phyloP scores from a whole-genome alignment of 2,797 vertebrate species.

The Phylloscopus collybita region DNA sequence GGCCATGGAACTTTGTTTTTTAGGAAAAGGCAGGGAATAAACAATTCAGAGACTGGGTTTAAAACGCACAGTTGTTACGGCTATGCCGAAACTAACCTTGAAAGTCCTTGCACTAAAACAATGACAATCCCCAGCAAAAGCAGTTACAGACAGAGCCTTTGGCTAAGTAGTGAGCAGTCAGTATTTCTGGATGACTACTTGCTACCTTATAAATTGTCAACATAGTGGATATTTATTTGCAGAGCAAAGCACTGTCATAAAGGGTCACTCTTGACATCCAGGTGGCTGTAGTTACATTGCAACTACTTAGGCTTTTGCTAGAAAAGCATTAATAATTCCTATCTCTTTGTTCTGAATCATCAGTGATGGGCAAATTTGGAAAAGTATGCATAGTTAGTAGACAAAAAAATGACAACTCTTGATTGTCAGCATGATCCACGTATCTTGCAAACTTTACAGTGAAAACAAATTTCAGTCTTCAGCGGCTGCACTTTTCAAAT shows the following conservation, averaged over 20 bases:
- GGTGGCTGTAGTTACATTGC: background rate
- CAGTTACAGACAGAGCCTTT: background rate
- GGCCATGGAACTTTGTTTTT: background rate
- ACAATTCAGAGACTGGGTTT: background rate
- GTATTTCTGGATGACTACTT: conserved; percentile 22
- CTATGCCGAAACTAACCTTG: background rate
- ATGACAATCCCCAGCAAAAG: background rate
- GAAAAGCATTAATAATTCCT: background rate
- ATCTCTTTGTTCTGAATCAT: background rate
- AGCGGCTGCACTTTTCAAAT: background rate
- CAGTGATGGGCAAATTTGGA: background rate
- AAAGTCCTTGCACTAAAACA: background rate
- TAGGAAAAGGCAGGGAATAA: background rate
- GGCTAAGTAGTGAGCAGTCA: background rate
- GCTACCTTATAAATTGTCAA: background rate
- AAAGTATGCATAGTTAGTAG: background rate
- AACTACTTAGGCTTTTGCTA: background rate
- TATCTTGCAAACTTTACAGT: background rate
- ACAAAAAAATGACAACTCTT: background rate
- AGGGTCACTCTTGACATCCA: background rate
- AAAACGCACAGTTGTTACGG: background rate
- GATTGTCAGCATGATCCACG: background rate
- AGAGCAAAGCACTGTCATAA: background rate
- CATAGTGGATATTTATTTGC: background rate
- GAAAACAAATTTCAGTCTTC: background rate